Evolutionary conservation across 2,113 vertebrate species (phyloP).

Genomic region (Dicentrarchus labrax): DNA sequence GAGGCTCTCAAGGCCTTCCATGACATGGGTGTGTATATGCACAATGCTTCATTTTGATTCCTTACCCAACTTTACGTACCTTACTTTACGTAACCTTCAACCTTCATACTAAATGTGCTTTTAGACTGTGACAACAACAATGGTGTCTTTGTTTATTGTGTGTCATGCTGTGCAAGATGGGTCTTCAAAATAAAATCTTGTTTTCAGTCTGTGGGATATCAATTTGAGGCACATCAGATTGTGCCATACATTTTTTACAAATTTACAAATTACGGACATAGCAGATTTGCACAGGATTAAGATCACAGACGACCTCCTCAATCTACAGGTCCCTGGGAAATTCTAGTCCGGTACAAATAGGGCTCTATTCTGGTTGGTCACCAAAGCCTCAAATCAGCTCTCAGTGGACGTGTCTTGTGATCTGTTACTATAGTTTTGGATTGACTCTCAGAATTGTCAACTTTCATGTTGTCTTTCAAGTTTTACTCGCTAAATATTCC

Average conservation of each 20-base stretch:
- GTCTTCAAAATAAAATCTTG: too few relatives aligned
- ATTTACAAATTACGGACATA: too few relatives aligned
- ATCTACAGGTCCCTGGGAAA: too few relatives aligned
- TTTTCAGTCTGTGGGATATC: neutral
- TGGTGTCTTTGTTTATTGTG: neutral
- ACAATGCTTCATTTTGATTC: neutral
- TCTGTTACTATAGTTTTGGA: neutral
- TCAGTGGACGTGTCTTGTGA: neutral
- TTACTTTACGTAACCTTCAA: neutral
- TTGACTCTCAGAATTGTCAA: neutral
- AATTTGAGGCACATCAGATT: neutral
- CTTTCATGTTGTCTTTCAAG: neutral
- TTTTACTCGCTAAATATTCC: neutral
- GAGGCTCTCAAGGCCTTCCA: slow-evolving; percentile 98
- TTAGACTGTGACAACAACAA: neutral
- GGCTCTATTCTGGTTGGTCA: too few relatives aligned
- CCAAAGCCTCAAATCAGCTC: too few relatives aligned
- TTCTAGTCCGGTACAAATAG: too few relatives aligned
- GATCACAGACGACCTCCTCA: too few relatives aligned
- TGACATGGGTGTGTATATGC: slow-evolving; percentile 92
- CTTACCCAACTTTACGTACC: neutral
- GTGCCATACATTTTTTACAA: too few relatives aligned
- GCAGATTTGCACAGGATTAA: too few relatives aligned
- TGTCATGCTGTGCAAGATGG: neutral
- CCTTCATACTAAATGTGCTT: neutral